Evolutionary conservation across 1,140 invertebrate genomes (phyloP), one percentile per base, ranked within the genome.

Genomic region (Drosophila dunni): DNA sequence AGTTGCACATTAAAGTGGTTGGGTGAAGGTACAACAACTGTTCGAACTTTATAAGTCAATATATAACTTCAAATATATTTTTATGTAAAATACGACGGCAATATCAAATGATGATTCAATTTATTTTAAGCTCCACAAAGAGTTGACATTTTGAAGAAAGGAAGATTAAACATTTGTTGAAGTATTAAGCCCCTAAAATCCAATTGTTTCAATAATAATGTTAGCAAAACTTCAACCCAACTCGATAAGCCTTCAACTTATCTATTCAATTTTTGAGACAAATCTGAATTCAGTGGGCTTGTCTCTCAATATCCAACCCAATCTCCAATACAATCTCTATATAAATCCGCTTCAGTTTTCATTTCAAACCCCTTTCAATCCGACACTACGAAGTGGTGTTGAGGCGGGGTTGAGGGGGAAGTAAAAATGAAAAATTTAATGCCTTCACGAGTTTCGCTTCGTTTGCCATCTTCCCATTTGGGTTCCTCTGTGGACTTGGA

Each of bases 351-450:
- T 53, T 51, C 24, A 13, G 20, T 17, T 53, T 64, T 64, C 48
- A 38, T 42, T 53, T 8, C 20, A 64, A 53, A 36, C 61, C 61
- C 46, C 42, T 17, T 7, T 29, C 24, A 29, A 17, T 9, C 15
- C 15, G 6, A 6, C 45, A 20, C 8, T 46, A 17, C 7, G 15
- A 7, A 60, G 24, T 15, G 24, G 0, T 29, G 24, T 29, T 44
- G 44, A 11, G 10, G 2, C 9, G 38, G 11, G 11, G 1, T 0
- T 11, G 24, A 3, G 24, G 24, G 10, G 38, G 38, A 5, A 11
- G 38, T 11, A 11, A 11, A 10, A 10, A 11, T 40, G 53, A 68
- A 86, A 75, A 72, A 75, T 81, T 44, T 67, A 78, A 78, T 81
- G 69, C 34, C 63, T 58, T 46, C 74, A 64, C 73, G 66, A 13